These are phyloP conservation scores for Acanthosepion pharaonis DNA, from an alignment of 2,888 invertebrate genomes.

Conservation along the genomic window DNA sequence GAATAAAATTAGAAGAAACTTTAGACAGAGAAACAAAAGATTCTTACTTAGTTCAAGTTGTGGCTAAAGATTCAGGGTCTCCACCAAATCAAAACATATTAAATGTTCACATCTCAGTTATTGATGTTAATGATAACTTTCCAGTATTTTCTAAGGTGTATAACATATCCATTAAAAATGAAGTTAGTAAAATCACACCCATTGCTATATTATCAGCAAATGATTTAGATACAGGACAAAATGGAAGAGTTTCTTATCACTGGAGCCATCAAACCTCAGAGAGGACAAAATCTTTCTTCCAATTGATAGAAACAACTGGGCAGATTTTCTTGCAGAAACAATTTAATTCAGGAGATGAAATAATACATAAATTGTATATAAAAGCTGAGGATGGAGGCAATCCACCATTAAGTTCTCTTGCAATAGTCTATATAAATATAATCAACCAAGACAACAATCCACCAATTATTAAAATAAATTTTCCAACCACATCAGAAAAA, in stretches of 20 bases:
- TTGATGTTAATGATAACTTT: conserved; percentile 12
- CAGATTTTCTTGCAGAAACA: neutral
- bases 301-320: neutral
- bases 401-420: conserved; percentile 50
- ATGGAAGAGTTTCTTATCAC: conserved; percentile 10
- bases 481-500: conserved; percentile 50
- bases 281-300: neutral
- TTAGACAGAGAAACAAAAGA: conserved; percentile 25
- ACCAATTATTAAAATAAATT: conserved; percentile 78
- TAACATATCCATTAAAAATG: neutral
- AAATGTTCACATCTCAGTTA: neutral
- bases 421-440: conserved; percentile 75
- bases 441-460: conserved; percentile 93
- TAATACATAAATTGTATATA: neutral
- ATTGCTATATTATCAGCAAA: neutral
- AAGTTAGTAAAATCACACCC: neutral
- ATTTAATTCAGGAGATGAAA: neutral
- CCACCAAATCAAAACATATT: neutral
- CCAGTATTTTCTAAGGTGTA: conserved; percentile 34
- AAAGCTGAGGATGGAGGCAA: neutral
- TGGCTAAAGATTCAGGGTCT: neutral
- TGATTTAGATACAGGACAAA: neutral
- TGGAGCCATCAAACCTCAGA: neutral
- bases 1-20: neutral
- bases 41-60: neutral